Evolutionary conservation across 2,113 vertebrate species (phyloP).

Genomic region (Phrynocephalus versicolor): DNA sequence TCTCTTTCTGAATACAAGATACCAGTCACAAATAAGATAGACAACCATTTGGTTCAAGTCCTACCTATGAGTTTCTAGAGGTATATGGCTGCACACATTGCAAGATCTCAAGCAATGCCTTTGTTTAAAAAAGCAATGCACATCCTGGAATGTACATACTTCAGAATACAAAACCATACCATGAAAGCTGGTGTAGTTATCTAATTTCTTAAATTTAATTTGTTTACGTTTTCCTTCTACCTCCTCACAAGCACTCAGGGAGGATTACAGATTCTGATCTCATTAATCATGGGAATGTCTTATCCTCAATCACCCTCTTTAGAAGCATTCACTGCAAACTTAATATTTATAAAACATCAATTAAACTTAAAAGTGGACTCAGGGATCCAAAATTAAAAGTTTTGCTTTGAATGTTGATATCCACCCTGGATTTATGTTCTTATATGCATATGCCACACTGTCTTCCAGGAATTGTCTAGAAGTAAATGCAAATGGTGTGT

Average conservation of each 20-base stretch:
- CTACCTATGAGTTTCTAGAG: neutral
- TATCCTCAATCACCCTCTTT: neutral
- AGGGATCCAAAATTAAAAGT: neutral
- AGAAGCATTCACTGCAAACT: neutral
- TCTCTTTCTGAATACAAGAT: no score
- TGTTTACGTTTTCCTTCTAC: neutral
- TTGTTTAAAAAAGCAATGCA: neutral
- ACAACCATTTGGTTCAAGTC: neutral
- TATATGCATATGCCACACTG: neutral
- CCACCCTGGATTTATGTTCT: neutral
- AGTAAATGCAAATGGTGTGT: conserved; percentile 33
- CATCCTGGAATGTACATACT: neutral
- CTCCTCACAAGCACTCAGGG: neutral
- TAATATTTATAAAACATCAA: neutral
- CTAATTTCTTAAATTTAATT: neutral
- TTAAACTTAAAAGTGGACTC: conserved; percentile 1
- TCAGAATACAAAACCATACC: neutral
- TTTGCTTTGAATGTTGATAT: neutral
- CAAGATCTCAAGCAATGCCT: neutral
- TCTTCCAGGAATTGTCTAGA: neutral
- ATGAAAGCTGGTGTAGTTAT: neutral
- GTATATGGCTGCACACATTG: neutral
- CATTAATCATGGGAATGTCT: neutral
- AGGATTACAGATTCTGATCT: neutral
- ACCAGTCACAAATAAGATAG: no score